Evolutionary conservation across 92 coral and sea anemone species (phyloP).

Genomic region (Scolanthus callimorphus): DNA sequence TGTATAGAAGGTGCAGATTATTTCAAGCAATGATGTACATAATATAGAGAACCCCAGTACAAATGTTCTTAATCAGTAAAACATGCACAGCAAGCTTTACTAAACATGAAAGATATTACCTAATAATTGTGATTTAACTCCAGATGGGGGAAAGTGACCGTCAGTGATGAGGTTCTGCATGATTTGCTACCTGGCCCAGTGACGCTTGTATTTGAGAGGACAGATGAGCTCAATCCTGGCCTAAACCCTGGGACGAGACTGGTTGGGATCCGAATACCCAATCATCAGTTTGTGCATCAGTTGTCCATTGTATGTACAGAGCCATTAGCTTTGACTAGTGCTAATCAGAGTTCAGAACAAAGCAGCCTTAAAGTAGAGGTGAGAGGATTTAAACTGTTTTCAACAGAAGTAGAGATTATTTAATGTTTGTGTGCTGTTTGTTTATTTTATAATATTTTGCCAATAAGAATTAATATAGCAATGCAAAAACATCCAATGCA

Average conservation of each 20-base stretch:
- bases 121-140: neutral
- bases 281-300: slow-evolving; percentile 77
- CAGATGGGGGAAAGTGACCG: slow-evolving; percentile 96
- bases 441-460: too few relatives aligned
- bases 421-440: too few relatives aligned
- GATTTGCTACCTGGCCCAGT: slow-evolving; percentile 96
- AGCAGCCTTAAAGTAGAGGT: slow-evolving; percentile 91
- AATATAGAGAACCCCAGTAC: too few relatives aligned
- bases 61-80: too few relatives aligned
- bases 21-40: too few relatives aligned
- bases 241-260: slow-evolving; percentile 81
- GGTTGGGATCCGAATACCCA: slow-evolving; percentile 94
- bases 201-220: slow-evolving; percentile 93
- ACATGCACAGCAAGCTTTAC: too few relatives aligned
- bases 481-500: too few relatives aligned
- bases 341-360: slow-evolving; percentile 79
- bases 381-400: too few relatives aligned
- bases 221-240: slow-evolving; percentile 56
- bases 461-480: too few relatives aligned
- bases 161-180: slow-evolving; percentile 46
- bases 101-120: too few relatives aligned
- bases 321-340: slow-evolving; percentile 94
- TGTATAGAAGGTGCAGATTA: too few relatives aligned
- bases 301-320: slow-evolving; percentile 66
- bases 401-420: too few relatives aligned